Base-by-base conservation (phyloP, 2,797 vertebrate genomes). In the Peromyscus nudipes region DNA sequence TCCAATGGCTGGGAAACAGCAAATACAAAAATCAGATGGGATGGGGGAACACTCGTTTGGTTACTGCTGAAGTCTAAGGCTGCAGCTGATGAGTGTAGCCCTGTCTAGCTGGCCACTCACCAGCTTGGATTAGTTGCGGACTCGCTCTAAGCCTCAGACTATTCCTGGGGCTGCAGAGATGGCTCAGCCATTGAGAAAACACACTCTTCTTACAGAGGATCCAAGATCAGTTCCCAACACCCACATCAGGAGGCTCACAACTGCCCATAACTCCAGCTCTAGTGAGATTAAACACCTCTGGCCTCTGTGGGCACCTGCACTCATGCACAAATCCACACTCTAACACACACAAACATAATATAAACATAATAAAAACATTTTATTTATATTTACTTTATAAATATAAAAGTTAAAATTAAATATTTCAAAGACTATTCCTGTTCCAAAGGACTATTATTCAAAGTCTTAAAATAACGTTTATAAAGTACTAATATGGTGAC, bases 401-500 rank as follows among this genome's bases (percentile, higher is more conserved):
- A 73, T 73, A 40, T 73, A 40, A 73, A 23, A 73, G 8, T 69
- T n/a, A 17, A 69, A 69, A 75, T 6, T 27, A 85, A 49, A n/a
- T 52, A n/a, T 34, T 65, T 67, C 82, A 85, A 67, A 83, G 40
- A 91, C 67, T 89, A 89, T 46, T 91, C 31, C 37, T 82, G 80
- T 23, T 71, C 46, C 31, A 89, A 31, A 92, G 79, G 23, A 96
- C 90, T 85, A 94, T 1, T 87, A 46, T 73, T 85, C 8, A 84
- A 92, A 84, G 12, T 73, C 71, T 89, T 95, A 91, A 96, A 92
- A 95, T 83, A 65, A 87, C n/a, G 21, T 55, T 60, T 80, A 91
- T 21, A 80, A 89, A 94, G 10, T 89, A 31, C 83, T 92, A 97
- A 93, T 60, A 95, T 6, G 91, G 49, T 96, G 73, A 95, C 25